A percentile compares a stretch with the other conserved stretches of the same genome.
Evolutionary conservation across 2,888 invertebrate genomes (phyloP).

Genomic region (Uropetala carovei): DNA sequence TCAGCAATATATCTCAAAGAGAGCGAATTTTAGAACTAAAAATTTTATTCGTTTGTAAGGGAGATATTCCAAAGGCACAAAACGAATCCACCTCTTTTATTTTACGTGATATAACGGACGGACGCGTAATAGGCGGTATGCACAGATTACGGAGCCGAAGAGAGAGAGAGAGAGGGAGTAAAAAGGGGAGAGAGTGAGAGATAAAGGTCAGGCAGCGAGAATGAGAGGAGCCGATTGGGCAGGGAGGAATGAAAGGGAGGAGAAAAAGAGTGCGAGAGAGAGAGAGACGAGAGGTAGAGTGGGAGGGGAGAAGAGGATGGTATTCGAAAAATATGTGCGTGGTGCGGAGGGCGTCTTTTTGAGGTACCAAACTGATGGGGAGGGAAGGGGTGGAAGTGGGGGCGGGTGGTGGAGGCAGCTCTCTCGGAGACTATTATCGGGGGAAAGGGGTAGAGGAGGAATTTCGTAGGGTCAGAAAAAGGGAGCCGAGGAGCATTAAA

Average conservation of each 20-base stretch:
- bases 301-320: not conserved
- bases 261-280: not conserved
- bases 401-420: conserved; percentile 2
- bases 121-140: conserved; percentile 26
- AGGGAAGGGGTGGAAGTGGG: not conserved
- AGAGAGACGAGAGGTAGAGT: not conserved
- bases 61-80: not conserved
- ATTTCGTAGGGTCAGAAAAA: conserved; percentile 35
- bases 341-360: conserved; percentile 30
- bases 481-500: conserved; percentile 54
- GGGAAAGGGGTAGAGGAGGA: not conserved
- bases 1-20: not conserved
- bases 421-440: not conserved
- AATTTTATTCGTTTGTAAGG: not conserved
- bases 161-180: too few species aligned
- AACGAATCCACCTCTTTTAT: not conserved
- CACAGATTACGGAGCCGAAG: not conserved
- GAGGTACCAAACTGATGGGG: conserved; percentile 39
- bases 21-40: not conserved
- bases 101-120: not conserved
- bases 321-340: conserved; percentile 46
- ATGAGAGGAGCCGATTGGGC: conserved; percentile 15
- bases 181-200: not conserved
- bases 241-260: not conserved
- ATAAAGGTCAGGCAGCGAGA: conserved; percentile 16